A percentile compares a stretch with the other conserved stretches of the same genome.
phyloP scores from a whole-genome alignment of 2,888 invertebrate genomes.

The Cantharis flavilabris region DNA sequence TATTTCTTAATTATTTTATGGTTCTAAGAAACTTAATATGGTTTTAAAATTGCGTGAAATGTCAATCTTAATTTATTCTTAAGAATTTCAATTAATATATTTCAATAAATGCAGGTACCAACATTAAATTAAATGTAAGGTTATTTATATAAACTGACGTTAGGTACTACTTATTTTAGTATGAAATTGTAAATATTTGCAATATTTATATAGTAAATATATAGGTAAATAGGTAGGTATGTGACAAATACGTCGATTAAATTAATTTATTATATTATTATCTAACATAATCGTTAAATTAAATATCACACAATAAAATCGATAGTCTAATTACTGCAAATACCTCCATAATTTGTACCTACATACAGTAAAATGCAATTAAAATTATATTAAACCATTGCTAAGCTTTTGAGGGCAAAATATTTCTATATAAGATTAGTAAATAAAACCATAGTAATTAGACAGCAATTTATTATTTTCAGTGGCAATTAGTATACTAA shows the following conservation, averaged over 20 bases:
- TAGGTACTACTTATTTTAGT: neutral
- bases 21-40: constrained; percentile 11
- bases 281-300: neutral
- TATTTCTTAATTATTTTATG: constrained; percentile 24
- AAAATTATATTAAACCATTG: neutral
- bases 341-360: neutral
- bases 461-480: neutral
- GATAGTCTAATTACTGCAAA: neutral
- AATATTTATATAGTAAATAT: neutral
- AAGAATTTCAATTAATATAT: neutral
- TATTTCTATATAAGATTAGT: neutral
- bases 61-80: neutral
- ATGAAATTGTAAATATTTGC: neutral
- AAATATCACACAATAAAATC: neutral
- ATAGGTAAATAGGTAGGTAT: neutral
- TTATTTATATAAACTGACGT: neutral
- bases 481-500: neutral
- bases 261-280: neutral
- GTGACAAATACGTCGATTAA: neutral
- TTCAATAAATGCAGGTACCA: neutral
- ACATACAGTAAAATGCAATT: neutral
- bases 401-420: neutral
- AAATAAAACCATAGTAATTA: neutral
- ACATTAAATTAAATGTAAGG: neutral
- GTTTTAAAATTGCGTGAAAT: neutral